Evolutionary conservation across 2,113 vertebrate genomes (phyloP).

Genomic region (Raja brachyura): DNA sequence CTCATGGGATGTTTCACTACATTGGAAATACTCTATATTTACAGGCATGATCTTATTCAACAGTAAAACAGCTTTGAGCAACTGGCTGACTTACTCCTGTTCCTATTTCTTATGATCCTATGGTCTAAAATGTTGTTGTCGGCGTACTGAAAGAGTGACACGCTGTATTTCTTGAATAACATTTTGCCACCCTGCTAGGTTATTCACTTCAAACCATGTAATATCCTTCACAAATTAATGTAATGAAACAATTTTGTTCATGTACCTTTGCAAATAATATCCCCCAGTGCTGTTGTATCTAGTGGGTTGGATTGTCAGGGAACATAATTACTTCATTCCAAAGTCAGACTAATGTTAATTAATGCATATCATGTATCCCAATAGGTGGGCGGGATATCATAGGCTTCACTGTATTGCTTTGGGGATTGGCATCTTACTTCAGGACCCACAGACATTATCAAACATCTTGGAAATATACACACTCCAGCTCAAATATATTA

Average conservation of each 20-base stretch:
- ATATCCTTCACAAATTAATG: not conserved
- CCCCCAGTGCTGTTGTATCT: not conserved
- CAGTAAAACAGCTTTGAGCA: too few relatives aligned
- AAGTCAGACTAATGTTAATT: not conserved
- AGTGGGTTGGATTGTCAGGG: not conserved
- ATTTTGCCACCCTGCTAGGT: not conserved
- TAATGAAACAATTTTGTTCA: not conserved
- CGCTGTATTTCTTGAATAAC: not conserved
- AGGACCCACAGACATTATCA: not conserved
- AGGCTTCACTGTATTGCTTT: not conserved
- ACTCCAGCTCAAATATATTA: not conserved
- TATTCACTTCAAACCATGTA: not conserved
- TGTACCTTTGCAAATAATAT: not conserved
- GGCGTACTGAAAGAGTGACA: not conserved
- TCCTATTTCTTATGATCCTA: too few relatives aligned
- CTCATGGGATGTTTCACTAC: too few relatives aligned
- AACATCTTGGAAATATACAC: not conserved
- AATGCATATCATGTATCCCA: not conserved
- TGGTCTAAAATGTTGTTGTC: not conserved
- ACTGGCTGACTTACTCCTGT: too few relatives aligned
- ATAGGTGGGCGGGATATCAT: not conserved
- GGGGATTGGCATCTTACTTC: not conserved
- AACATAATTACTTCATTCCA: not conserved
- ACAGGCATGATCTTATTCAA: too few relatives aligned
- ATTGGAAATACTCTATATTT: too few relatives aligned